phyloP scores from a whole-genome alignment of 2,113 vertebrate species.

The Limnothrissa miodon region DNA sequence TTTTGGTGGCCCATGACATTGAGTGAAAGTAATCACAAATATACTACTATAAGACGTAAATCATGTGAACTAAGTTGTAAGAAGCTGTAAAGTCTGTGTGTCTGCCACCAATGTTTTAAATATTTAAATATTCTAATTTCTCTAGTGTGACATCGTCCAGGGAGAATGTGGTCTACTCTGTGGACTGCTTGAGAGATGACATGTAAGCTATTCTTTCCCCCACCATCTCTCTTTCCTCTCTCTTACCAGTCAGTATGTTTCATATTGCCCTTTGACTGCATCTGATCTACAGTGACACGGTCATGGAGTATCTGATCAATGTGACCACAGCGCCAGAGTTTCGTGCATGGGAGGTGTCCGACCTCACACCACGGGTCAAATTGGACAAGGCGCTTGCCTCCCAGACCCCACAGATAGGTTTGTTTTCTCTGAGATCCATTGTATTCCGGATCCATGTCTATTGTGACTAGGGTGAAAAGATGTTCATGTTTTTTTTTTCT shows the following conservation, averaged over 20 bases:
- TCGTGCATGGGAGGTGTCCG: conserved; percentile 87
- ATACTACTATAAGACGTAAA: neutral
- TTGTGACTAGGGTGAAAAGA: neutral
- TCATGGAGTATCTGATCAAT: conserved; percentile 98
- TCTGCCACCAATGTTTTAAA: neutral
- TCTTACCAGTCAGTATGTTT: neutral
- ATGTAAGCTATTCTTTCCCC: conserved; percentile 74
- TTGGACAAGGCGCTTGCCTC: conserved; percentile 81
- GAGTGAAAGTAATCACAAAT: neutral
- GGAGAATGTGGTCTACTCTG: conserved; percentile 85
- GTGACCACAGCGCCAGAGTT: conserved; percentile 95
- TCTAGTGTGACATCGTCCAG: conserved; percentile 84
- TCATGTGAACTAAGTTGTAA: neutral
- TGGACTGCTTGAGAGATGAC: conserved; percentile 87
- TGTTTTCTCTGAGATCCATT: conserved; percentile 31
- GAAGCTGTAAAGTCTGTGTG: neutral
- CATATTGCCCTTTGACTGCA: neutral
- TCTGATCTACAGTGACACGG: conserved; percentile 77
- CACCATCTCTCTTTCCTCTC: neutral
- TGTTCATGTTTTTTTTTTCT: conserved; percentile 21
- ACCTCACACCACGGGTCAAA: conserved; percentile 73
- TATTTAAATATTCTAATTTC: conserved; percentile 31
- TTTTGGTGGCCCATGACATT: too few relatives aligned
- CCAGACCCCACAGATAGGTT: conserved; percentile 82
- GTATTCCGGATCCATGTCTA: neutral